These are phyloP conservation scores for Rhabdophis nuchalis DNA, from an alignment of 2,797 vertebrate genomes.

Conservation along the genomic window DNA sequence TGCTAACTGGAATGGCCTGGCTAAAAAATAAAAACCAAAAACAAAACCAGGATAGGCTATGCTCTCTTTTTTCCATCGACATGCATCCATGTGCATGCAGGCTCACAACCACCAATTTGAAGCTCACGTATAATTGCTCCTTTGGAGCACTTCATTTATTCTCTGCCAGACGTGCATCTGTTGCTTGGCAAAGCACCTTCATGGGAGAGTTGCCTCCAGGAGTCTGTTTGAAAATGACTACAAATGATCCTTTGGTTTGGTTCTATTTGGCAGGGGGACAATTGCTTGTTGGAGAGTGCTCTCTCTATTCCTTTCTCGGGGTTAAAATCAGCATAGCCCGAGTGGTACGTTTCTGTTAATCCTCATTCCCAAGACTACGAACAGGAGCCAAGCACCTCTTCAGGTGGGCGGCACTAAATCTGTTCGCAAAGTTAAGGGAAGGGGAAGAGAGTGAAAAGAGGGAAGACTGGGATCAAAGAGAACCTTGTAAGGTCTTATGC, in stretches of 20 bases:
- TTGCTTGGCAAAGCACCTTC: background rate
- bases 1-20: background rate
- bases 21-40: too few relatives aligned
- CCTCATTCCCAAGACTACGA: background rate
- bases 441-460: background rate
- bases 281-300: too few relatives aligned
- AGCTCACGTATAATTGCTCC: background rate
- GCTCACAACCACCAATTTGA: background rate
- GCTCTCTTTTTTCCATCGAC: too few relatives aligned
- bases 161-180: background rate
- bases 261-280: background rate
- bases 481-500: background rate
- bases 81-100: background rate
- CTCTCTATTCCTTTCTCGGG: too few relatives aligned
- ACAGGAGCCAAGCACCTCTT: background rate
- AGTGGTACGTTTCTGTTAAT: background rate
- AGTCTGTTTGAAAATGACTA: background rate
- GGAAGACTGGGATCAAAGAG: background rate
- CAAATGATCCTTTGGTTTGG: background rate
- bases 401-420: background rate
- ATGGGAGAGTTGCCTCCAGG: background rate
- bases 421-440: background rate
- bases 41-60: background rate
- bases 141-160: background rate
- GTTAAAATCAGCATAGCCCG: background rate